Evolutionary conservation across 2,888 invertebrate species (phyloP).

Genomic region (Sialis fuliginosa): DNA sequence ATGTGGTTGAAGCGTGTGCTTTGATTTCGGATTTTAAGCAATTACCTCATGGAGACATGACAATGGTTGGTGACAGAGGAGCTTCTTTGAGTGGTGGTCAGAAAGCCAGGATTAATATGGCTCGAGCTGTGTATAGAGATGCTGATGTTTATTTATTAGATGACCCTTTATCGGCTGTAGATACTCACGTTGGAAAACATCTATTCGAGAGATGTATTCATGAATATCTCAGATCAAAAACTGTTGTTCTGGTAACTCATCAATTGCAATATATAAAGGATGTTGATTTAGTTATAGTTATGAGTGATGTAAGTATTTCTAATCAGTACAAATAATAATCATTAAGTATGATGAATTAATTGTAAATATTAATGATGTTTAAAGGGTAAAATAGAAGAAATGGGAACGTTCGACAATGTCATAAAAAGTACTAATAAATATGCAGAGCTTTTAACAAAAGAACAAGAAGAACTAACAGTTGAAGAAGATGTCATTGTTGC

Average conservation of each 20-base stretch:
- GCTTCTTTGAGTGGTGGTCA: conserved; percentile 65
- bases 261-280: conserved; percentile 59
- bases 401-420: conserved; percentile 32
- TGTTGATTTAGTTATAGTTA: conserved; percentile 44
- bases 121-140: conserved; percentile 58
- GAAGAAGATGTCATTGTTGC: background rate
- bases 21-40: conserved; percentile 47
- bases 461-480: background rate
- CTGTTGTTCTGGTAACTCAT: conserved; percentile 65
- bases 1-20: conserved; percentile 41
- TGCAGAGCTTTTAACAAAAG: conserved; percentile 2
- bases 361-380: too few relatives aligned
- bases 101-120: conserved; percentile 59
- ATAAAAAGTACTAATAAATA: background rate
- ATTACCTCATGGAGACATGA: conserved; percentile 52
- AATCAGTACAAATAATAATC: too few relatives aligned
- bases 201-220: conserved; percentile 56
- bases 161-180: conserved; percentile 66
- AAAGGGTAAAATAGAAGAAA: conserved; percentile 42
- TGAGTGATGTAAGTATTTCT: conserved; percentile 39
- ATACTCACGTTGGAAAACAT: conserved; percentile 56
- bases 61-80: conserved; percentile 62
- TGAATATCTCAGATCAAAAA: conserved; percentile 34
- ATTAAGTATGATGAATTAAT: too few relatives aligned
- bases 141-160: conserved; percentile 63